Conservation (phyloP, 2,113 vertebrate species). For the Thamnaconus septentrionalis region DNA sequence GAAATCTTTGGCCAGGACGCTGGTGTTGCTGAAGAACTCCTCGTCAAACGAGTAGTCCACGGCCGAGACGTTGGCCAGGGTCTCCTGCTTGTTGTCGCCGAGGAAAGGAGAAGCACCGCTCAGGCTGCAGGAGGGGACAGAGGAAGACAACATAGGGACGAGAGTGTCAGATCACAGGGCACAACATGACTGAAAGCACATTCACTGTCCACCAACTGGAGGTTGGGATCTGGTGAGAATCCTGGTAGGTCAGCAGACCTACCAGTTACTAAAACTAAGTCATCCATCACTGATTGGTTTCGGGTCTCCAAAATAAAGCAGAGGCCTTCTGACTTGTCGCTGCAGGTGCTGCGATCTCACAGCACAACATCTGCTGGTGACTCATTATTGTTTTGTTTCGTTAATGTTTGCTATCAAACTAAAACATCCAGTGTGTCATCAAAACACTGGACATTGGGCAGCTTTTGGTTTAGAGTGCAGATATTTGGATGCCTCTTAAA, state of each 20-base stretch:
- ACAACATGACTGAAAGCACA: no score
- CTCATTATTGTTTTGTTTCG: no score
- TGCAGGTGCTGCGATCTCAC: not conserved
- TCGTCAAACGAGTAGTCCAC: slow-evolving; percentile 97
- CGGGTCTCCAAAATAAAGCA: slow-evolving; percentile 10
- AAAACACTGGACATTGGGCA: not conserved
- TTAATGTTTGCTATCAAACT: no score
- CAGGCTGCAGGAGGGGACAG: slow-evolving; percentile 73
- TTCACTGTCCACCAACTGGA: no score
- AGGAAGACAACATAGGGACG: not conserved
- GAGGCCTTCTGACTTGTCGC: not conserved
- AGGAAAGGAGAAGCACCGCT: slow-evolving; percentile 97
- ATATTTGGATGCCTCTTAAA: slow-evolving; percentile 4
- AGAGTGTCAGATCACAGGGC: no score
- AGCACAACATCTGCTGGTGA: no score
- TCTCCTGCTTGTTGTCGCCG: slow-evolving; percentile 97
- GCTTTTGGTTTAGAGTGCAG: not conserved
- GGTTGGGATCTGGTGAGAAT: no score
- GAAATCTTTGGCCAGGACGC: slow-evolving; percentile 95
- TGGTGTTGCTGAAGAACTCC: slow-evolving; percentile 95
- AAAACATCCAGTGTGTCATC: no score
- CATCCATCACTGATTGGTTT: not conserved
- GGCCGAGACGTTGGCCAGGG: slow-evolving; percentile 95
- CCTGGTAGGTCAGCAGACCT: no score
- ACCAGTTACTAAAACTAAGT: no score